Evolutionary conservation across 2,113 vertebrate species (phyloP).

Genomic region (Salvelinus alpinus): DNA sequence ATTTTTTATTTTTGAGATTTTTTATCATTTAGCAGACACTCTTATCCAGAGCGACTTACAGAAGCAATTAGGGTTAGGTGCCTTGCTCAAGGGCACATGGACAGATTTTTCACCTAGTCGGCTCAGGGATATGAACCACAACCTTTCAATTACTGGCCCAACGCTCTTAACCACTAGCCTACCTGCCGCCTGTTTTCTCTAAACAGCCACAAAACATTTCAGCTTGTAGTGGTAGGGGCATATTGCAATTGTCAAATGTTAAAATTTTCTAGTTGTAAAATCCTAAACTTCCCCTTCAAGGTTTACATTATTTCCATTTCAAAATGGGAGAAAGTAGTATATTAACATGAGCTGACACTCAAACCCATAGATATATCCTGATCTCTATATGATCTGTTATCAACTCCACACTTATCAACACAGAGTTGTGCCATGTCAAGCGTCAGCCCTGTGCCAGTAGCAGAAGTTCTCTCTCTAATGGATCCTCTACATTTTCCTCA

Average conservation of each 20-base stretch:
- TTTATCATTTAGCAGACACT: no score
- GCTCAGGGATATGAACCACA: no score
- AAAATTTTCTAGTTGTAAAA: background rate
- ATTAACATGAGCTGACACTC: background rate
- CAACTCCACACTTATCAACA: background rate
- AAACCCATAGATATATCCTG: background rate
- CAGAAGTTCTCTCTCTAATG: slow-evolving; percentile 32
- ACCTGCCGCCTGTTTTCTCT: no score
- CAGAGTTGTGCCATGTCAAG: background rate
- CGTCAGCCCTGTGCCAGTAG: slow-evolving; percentile 11
- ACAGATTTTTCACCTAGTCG: no score
- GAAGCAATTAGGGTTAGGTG: no score
- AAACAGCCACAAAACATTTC: no score
- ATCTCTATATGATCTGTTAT: background rate
- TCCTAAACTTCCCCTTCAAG: background rate
- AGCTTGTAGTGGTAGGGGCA: no score
- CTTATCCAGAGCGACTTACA: no score
- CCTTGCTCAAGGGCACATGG: no score
- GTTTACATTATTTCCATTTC: background rate
- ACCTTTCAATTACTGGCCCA: no score
- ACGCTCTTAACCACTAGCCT: no score
- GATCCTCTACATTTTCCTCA: slow-evolving; percentile 17
- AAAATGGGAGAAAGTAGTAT: background rate
- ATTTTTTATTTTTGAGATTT: no score
- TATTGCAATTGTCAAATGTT: background rate